Percentiles rank a stretch among this genome's conserved stretches.
Evolutionary conservation across 1,140 invertebrate genomes (phyloP).

Genomic region (Pteromalus puparum): DNA sequence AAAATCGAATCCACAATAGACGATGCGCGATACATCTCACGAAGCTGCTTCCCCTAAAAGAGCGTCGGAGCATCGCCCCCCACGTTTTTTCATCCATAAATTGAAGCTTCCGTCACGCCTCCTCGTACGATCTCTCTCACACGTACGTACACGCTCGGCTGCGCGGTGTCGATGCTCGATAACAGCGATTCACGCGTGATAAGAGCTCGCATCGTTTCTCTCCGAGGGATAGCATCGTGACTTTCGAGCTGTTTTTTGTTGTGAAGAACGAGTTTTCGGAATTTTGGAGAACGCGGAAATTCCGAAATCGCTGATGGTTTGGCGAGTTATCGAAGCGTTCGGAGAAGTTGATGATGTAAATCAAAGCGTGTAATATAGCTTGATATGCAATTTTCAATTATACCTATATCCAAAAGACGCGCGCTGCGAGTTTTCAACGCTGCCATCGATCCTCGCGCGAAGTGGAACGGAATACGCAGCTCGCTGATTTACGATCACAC

Average conservation of each 20-base stretch:
- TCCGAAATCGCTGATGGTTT: too few species aligned
- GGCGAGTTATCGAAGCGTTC: too few species aligned
- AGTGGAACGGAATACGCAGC: background rate
- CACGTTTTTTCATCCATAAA: conserved; percentile 39
- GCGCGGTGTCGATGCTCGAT: conserved; percentile 29
- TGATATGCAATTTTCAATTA: too few species aligned
- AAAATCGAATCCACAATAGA: background rate
- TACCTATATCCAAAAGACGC: too few species aligned
- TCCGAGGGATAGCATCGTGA: background rate
- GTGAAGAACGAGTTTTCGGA: background rate
- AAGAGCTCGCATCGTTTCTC: background rate
- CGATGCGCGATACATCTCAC: background rate
- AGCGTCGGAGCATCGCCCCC: background rate
- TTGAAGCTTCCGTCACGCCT: conserved; percentile 54
- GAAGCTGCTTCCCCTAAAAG: background rate
- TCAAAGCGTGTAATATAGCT: background rate
- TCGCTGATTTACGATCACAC: conserved; percentile 11
- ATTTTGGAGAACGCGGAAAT: background rate
- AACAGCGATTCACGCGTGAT: conserved; percentile 15
- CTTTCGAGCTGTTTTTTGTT: background rate
- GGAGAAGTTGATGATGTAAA: too few species aligned
- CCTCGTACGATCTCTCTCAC: background rate
- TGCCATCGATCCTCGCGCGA: background rate
- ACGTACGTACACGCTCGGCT: background rate
- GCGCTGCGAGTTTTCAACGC: too few species aligned